Percentiles rank a stretch among this genome's conserved stretches.
phyloP scores from a whole-genome alignment of 1,140 invertebrate genomes.

The Aleiodes sp. region DNA sequence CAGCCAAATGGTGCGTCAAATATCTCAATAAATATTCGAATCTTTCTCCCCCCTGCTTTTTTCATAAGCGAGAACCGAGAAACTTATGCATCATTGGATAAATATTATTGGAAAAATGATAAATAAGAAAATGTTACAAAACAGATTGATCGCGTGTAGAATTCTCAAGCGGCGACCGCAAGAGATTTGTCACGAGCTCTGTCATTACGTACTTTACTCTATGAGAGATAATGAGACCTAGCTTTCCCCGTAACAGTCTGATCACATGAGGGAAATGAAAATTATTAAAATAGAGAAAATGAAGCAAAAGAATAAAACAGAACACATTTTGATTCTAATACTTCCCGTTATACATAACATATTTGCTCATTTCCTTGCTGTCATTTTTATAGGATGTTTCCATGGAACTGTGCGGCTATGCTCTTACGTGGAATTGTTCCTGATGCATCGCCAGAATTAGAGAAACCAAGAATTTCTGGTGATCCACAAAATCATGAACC shows the following conservation, averaged over 20 bases:
- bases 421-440: conserved; percentile 72
- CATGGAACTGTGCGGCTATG: conserved; percentile 73
- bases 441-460: conserved; percentile 69
- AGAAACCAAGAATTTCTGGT: conserved; percentile 2
- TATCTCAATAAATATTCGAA: neutral
- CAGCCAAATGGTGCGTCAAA: conserved; percentile 74
- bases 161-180: conserved; percentile 12
- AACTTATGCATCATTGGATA: neutral
- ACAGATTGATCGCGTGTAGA: neutral
- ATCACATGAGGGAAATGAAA: conserved; percentile 10
- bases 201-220: conserved; percentile 27
- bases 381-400: conserved; percentile 70
- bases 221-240: conserved; percentile 24
- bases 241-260: conserved; percentile 26
- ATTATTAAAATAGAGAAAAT: neutral
- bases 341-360: neutral
- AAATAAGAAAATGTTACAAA: neutral
- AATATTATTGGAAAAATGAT: conserved; percentile 19
- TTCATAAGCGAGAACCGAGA: neutral
- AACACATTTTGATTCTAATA: neutral
- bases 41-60: neutral
- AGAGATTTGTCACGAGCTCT: conserved; percentile 13
- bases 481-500: conserved; percentile 33
- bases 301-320: neutral
- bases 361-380: neutral